Evolutionary conservation across 1,140 invertebrate species (phyloP).

Genomic region (Propsilocerus akamusi): DNA sequence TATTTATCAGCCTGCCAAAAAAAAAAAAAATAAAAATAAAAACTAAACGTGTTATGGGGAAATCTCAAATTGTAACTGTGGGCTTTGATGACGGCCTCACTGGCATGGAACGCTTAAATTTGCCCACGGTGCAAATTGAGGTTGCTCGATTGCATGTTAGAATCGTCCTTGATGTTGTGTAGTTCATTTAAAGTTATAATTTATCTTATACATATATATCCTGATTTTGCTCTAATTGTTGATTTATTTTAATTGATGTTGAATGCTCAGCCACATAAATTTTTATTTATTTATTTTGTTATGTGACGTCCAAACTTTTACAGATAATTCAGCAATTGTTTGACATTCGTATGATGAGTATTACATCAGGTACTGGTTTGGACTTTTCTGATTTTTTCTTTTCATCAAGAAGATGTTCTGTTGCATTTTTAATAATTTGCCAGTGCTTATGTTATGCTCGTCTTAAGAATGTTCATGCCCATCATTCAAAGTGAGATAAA

Average conservation of each 20-base stretch:
- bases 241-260: neutral
- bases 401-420: no score
- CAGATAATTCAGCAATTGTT: constrained; percentile 15
- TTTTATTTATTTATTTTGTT: constrained; percentile 18
- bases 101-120: neutral
- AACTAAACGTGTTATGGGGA: constrained; percentile 9
- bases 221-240: constrained; percentile 7
- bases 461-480: constrained; percentile 14
- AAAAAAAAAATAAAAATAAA: neutral
- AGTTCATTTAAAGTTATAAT: constrained; percentile 9
- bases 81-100: constrained; percentile 11
- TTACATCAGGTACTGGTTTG: constrained; percentile 97
- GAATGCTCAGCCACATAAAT: constrained; percentile 5
- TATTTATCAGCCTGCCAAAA: neutral
- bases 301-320: no score
- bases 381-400: no score
- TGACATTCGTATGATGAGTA: constrained; percentile 64
- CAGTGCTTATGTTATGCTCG: constrained; percentile 72
- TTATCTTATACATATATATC: constrained; percentile 12
- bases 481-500: neutral
- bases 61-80: constrained; percentile 28
- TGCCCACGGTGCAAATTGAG: constrained; percentile 26
- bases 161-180: constrained; percentile 1
- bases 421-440: constrained; percentile 26
- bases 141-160: constrained; percentile 16